A percentile compares a stretch with the other conserved stretches of the same genome.
These are phyloP conservation scores for Gisinianus flammeolus DNA, from an alignment of 2,888 invertebrate genomes.

Conservation along the genomic window DNA sequence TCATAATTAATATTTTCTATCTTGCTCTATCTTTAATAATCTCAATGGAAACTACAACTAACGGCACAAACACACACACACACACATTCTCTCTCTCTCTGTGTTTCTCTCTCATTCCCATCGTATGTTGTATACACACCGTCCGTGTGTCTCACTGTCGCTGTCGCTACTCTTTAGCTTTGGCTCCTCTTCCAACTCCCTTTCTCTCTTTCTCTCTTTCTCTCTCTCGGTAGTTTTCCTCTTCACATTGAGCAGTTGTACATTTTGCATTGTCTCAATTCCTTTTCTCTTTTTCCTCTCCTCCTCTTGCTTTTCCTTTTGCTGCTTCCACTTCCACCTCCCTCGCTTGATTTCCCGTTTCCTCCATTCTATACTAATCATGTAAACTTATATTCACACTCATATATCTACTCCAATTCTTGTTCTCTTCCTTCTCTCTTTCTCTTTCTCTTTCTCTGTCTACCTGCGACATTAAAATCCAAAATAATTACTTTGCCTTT, in stretches of 20 bases:
- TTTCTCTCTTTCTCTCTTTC: constrained; percentile 6
- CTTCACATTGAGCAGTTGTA: no score
- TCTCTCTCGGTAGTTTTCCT: neutral
- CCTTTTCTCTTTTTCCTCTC: no score
- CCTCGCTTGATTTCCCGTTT: no score
- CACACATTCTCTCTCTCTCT: neutral
- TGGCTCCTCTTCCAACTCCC: neutral
- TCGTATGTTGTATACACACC: neutral
- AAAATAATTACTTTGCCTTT: no score
- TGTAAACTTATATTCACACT: neutral
- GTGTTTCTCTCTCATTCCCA: neutral
- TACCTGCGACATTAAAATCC: no score
- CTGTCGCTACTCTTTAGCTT: neutral
- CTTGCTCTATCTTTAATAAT: constrained; percentile 35
- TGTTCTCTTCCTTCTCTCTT: neutral
- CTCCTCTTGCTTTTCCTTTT: no score
- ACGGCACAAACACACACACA: neutral
- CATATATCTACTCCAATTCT: neutral
- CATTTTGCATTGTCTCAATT: no score
- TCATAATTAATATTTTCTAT: constrained; percentile 47
- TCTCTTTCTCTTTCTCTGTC: constrained; percentile 1
- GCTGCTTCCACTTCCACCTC: no score
- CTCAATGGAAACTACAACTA: neutral
- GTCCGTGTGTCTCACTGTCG: neutral
- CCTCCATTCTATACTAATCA: no score